Evolutionary conservation across 1,140 invertebrate species (phyloP), one percentile per base, ranked within the genome.

Genomic region (Antheraea pernyi): DNA sequence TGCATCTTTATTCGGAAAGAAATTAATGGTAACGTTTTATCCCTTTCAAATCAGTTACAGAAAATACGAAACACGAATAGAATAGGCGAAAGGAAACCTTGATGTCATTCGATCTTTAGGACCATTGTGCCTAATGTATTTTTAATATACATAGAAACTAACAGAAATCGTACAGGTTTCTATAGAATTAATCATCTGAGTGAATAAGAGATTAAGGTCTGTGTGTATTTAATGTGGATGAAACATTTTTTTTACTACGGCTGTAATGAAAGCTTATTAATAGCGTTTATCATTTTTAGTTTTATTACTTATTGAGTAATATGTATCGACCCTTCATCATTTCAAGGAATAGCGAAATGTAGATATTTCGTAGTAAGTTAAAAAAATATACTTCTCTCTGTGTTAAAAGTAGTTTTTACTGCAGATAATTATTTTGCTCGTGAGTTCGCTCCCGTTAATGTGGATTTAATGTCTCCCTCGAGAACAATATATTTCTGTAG

Each of bases 121-220:
- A n/a, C 16, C 16, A 53, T 53, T 53, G 46, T 53, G 46, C 16
- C 16, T 53, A 53, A 53, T 53, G 46, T 53, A 53, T 53, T 53
- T n/a, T 53, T 53, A 53, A 53, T 53, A 53, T 53, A 42, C 39
- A 53, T 53, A 53, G 46, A 53, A 53, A 53, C 11, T 53, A 53
- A 53, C 46, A 7, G 16, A 53, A 53, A 53, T 53, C 46, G 13
- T 53, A 6, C 46, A 53, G 46, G 46, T 53, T 53, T 53, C 46
- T 16, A 53, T 53, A 53, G 46, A 53, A 53, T 53, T 53, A 53
- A 53, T 53, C 46, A 53, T 53, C 46, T 53, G 46, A 53, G 46
- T 53, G 46, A 53, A 53, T 53, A 53, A 53, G 16, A 53, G 46
- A 53, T 53, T 53, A 53, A 53, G 46, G 46, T 53, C 46, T 53